Evolutionary conservation across 1,140 invertebrate species (phyloP), one percentile per base, ranked within the genome.

Genomic region (Lanistes nyassanus): DNA sequence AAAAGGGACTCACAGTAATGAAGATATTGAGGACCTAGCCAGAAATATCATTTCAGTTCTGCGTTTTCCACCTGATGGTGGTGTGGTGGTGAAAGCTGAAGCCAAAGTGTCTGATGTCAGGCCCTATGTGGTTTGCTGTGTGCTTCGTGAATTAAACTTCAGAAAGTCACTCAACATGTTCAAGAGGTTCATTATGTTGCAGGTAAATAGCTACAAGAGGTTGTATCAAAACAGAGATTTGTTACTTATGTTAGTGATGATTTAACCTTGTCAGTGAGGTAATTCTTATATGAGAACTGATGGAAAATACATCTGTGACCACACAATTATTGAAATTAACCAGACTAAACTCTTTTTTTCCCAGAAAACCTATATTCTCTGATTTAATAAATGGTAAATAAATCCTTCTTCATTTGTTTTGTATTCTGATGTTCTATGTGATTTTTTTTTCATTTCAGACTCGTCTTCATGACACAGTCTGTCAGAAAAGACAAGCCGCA

Each of bases 181-280:
- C 77, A 95, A 94, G 82, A 93, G 93, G 85, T 95, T 96, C 81
- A 94, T 96, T 77, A 92, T 93, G 81, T 84, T 94, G 81, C 95
- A 96, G 90, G 91, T 90, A 87, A 81, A 34, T 56, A 36, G 39
- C 23, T 26, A 56, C 21, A 21, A 56, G 55, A 21, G 29, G 21
- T 56, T 26, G 3, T 21, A 2, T 56, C 55, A 56, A 23, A 5
- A 21, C 29, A 26, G 29, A 23, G n/a, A n/a, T n/a, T n/a, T n/a
- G n/a, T n/a, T n/a, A n/a, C n/a, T n/a, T n/a, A n/a, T n/a, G n/a
- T n/a, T n/a, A n/a, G n/a, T n/a, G n/a, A n/a, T n/a, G n/a, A n/a
- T n/a, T n/a, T n/a, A n/a, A n/a, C n/a, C n/a, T n/a, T n/a, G n/a
- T n/a, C 3, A 36, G 29, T 31, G 19, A 62, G 26, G 34, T 62